Evolutionary conservation across 2,888 invertebrate species (phyloP).

Genomic region (Ptychoptera albimana): DNA sequence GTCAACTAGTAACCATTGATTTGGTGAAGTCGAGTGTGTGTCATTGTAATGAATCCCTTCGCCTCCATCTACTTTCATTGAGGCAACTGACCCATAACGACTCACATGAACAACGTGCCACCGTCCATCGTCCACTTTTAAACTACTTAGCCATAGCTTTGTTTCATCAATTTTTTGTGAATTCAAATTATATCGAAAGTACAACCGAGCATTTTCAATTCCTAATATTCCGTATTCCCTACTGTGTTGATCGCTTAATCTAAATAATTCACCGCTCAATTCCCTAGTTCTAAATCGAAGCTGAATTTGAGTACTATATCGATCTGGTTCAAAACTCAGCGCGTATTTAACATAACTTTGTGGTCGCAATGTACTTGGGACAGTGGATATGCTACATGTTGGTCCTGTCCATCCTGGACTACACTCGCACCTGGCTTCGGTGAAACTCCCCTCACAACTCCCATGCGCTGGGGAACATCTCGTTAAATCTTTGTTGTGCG

Average conservation of each 20-base stretch:
- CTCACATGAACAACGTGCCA: slow-evolving; percentile 92
- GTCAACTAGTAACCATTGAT: slow-evolving; percentile 82
- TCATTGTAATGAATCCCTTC: slow-evolving; percentile 89
- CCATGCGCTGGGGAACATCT: slow-evolving; percentile 80
- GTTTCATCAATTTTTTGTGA: slow-evolving; percentile 78
- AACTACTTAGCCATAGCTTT: slow-evolving; percentile 77
- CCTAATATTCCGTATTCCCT: slow-evolving; percentile 84
- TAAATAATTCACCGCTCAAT: slow-evolving; percentile 82
- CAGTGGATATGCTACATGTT: slow-evolving; percentile 68
- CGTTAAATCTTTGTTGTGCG: slow-evolving; percentile 68
- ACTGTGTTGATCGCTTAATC: slow-evolving; percentile 87
- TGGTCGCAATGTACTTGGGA: slow-evolving; percentile 81
- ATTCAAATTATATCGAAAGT: slow-evolving; percentile 87
- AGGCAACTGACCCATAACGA: slow-evolving; percentile 83
- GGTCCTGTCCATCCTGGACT: slow-evolving; percentile 91
- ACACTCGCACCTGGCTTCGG: slow-evolving; percentile 83
- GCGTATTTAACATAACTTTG: slow-evolving; percentile 94
- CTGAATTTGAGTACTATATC: slow-evolving; percentile 85
- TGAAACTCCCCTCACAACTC: slow-evolving; percentile 82
- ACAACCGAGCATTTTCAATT: slow-evolving; percentile 77
- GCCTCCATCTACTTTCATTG: slow-evolving; percentile 84
- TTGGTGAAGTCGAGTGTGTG: slow-evolving; percentile 76
- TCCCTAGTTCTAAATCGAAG: slow-evolving; percentile 86
- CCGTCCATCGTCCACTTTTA: slow-evolving; percentile 86
- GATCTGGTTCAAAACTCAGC: slow-evolving; percentile 81